A percentile compares a stretch with the other conserved stretches of the same genome.
phyloP scores from a whole-genome alignment of 2,888 invertebrate genomes.

The Lithophane semibrunnea region DNA sequence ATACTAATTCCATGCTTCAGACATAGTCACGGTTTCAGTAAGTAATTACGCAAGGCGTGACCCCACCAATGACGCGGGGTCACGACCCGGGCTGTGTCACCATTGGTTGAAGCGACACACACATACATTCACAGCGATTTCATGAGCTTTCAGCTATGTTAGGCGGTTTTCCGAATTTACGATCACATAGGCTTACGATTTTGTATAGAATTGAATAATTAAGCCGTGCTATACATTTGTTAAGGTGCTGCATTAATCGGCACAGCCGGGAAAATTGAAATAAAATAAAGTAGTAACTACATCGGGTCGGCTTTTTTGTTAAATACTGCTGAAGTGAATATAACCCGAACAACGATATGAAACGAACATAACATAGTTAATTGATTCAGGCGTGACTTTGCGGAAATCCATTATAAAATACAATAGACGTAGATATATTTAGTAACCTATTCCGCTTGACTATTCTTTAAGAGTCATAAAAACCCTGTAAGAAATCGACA shows the following conservation, averaged over 20 bases:
- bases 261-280: no score
- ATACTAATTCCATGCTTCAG: slow-evolving; percentile 8
- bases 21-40: slow-evolving; percentile 48
- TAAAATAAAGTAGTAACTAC: not conserved
- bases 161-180: slow-evolving; percentile 24
- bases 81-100: slow-evolving; percentile 78
- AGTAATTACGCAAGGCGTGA: slow-evolving; percentile 83
- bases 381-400: no score
- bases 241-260: not conserved
- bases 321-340: not conserved
- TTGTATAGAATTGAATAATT: no score
- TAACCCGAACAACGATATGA: not conserved
- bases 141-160: slow-evolving; percentile 34
- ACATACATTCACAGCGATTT: slow-evolving; percentile 32
- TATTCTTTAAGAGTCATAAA: no score
- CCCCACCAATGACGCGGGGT: slow-evolving; percentile 84
- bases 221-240: not conserved
- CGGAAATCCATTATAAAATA: no score
- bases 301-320: not conserved
- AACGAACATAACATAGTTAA: no score
- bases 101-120: slow-evolving; percentile 73
- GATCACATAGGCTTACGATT: not conserved
- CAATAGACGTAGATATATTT: no score
- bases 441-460: no score
- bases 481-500: no score